Evolutionary conservation across 2,888 invertebrate species (phyloP).

Genomic region (Gasteruption jaculator): DNA sequence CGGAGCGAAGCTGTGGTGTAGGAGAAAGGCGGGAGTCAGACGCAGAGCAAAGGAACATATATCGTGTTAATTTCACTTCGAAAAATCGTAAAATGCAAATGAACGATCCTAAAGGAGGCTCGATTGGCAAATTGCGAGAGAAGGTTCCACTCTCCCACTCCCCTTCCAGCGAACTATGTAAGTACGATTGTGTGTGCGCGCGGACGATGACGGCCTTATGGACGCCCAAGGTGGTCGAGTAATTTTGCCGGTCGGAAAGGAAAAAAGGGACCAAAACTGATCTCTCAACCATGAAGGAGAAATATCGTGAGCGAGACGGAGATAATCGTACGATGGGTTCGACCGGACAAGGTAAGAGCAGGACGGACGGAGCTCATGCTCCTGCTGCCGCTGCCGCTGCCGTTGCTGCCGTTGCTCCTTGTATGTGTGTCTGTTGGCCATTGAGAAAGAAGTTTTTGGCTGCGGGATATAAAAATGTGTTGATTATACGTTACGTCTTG

Average conservation of each 20-base stretch:
- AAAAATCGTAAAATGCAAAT: conserved; percentile 51
- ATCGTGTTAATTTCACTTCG: conserved; percentile 45
- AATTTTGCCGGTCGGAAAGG: conserved; percentile 38
- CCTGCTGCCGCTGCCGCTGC: too few species aligned
- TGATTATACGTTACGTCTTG: conserved; percentile 49
- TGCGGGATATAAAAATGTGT: conserved; percentile 51
- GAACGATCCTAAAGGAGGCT: conserved; percentile 33
- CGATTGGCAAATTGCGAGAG: conserved; percentile 49
- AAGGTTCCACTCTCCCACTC: conserved; percentile 19
- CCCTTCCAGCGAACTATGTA: conserved; percentile 12
- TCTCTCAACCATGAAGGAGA: conserved; percentile 4
- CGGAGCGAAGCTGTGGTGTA: too few species aligned
- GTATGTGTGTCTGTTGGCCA: conserved; percentile 31
- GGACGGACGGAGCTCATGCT: too few species aligned
- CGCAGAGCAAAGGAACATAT: too few species aligned
- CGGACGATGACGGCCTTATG: conserved; percentile 31
- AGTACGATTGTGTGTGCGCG: too few species aligned
- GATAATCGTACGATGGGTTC: too few species aligned
- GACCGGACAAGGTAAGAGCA: conserved; percentile 4
- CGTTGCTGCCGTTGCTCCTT: conserved; percentile 12
- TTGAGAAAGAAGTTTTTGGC: conserved; percentile 46
- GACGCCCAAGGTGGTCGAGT: conserved; percentile 51
- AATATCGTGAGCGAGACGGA: too few species aligned
- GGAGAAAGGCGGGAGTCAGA: too few species aligned
- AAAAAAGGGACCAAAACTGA: conserved; percentile 4